Base-by-base conservation (phyloP, 35 echinoderm and acorn worm genomes). In the Lytechinus variegatus region DNA sequence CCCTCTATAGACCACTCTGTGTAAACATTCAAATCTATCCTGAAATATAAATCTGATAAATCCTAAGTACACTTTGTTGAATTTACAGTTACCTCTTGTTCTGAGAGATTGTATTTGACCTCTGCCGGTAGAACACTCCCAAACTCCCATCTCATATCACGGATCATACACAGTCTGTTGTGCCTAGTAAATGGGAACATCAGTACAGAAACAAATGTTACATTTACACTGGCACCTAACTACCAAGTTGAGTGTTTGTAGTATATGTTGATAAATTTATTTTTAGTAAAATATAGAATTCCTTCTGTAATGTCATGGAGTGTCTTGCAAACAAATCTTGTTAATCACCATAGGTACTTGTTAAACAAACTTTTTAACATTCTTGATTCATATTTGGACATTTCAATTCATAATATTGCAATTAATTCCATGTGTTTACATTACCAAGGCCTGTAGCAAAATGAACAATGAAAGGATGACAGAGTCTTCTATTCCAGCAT, bases 111-210 rank as follows among this genome's bases (percentile, higher is more conserved):
- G 57, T 95, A 92, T 86, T 98, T 99, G 95, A 99, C 89, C 89
- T 99, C 98, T 86, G 94, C 71, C 61, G 97, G 98, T 56, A 99
- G 92, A 19, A 98, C 98, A 95, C 97, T 99, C 8, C 98, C 98
- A 96, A 99, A 99, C 93, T 99, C 98, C 98, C 98, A 99, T 94
- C 98, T 97, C 98, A 99, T 99, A 44, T 94, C 86, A 19, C 97
- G 96, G 54, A 99, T 99, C 52, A 96, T 95, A 44, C 96, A 95
- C 61, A 99, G 54, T 71, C 98, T 95, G 92, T 99, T 99, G 94
- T 97, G 92, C 89, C 98, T 99, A 29, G 27, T 29, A 90, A 90
- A 90, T 52, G 9, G 52, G n/a, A 24, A 52, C 88, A 90, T 44
- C 52, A 54, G 88, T 79, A 79, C 16, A 54, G 27, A 7, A 79